A percentile compares a stretch with the other conserved stretches of the same genome.
These are phyloP conservation scores for Eretmochelys imbricata DNA, from an alignment of 2,113 vertebrate species.

Conservation along the genomic window DNA sequence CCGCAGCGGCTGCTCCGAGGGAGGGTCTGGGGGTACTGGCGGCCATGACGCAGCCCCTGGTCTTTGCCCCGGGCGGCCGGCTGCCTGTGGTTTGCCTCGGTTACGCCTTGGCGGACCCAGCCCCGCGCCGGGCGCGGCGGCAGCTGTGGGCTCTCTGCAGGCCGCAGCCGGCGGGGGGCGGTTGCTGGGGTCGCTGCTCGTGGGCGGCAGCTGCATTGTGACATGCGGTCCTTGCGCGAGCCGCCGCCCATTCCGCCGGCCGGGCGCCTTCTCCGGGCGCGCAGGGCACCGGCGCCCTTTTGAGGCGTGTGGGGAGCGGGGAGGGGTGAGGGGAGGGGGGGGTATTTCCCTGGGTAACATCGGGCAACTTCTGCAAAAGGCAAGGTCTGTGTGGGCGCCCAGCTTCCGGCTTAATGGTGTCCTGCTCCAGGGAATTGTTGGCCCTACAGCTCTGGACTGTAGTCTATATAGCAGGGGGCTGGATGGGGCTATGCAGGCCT, in stretches of 20 bases:
- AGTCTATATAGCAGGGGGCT: neutral
- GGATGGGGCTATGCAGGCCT: neutral
- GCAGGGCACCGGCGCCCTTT: no score
- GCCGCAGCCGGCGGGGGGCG: fast-evolving
- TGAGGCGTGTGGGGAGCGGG: no score
- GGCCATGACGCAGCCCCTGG: neutral
- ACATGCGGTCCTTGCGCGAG: fast-evolving
- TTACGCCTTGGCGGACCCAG: neutral
- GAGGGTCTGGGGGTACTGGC: fast-evolving
- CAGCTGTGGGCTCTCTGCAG: neutral
- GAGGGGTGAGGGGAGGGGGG: fast-evolving
- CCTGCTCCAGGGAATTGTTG: neutral
- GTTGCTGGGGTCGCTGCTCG: neutral
- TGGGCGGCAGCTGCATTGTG: neutral
- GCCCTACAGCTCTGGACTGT: neutral
- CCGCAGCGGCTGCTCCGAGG: fast-evolving
- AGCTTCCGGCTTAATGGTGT: neutral
- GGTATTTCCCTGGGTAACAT: neutral
- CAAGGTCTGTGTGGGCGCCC: neutral
- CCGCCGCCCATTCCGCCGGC: neutral
- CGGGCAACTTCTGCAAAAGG: neutral
- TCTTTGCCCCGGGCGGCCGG: neutral
- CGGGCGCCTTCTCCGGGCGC: neutral
- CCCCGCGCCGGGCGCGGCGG: fast-evolving
- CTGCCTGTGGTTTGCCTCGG: neutral